Evolutionary conservation across 2,888 invertebrate genomes (phyloP).

Genomic region (Heteromyza rotundicornis): DNA sequence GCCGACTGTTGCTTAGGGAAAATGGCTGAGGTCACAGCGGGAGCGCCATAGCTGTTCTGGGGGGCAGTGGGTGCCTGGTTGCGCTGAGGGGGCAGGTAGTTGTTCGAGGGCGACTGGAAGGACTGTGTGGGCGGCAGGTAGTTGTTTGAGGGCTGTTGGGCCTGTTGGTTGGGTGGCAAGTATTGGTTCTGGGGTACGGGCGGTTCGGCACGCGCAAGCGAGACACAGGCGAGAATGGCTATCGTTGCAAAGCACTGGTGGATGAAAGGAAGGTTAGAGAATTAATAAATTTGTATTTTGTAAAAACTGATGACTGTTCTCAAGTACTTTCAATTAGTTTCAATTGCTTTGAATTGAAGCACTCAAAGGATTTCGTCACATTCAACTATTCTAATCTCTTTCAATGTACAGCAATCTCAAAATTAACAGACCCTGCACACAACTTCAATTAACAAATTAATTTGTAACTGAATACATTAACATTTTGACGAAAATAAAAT

Average conservation of each 20-base stretch:
- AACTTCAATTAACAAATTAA: too few species aligned
- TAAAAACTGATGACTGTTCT: too few species aligned
- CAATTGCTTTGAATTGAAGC: too few species aligned
- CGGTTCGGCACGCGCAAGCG: constrained; percentile 58
- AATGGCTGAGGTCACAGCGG: constrained; percentile 65
- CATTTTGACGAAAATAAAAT: too few species aligned
- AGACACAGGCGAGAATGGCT: constrained; percentile 56
- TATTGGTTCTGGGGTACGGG: constrained; percentile 60
- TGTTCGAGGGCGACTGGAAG: constrained; percentile 50
- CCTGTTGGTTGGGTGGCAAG: constrained; percentile 62
- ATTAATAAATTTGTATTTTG: not conserved
- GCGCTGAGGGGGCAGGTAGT: constrained; percentile 58
- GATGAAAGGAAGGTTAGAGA: not conserved
- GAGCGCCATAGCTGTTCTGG: constrained; percentile 65
- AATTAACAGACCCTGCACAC: too few species aligned
- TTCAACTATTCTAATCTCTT: too few species aligned
- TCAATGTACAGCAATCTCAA: too few species aligned
- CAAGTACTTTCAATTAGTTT: too few species aligned
- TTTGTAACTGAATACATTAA: too few species aligned
- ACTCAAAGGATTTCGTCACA: too few species aligned
- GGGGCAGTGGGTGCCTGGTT: constrained; percentile 58
- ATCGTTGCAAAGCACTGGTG: constrained; percentile 58
- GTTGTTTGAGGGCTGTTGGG: constrained; percentile 59
- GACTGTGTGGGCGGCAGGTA: constrained; percentile 63
- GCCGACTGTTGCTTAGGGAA: constrained; percentile 55